A percentile compares a stretch with the other conserved stretches of the same genome.
Evolutionary conservation across 2,797 vertebrate genomes (phyloP).

Genomic region (Sphenopsis melanotis): DNA sequence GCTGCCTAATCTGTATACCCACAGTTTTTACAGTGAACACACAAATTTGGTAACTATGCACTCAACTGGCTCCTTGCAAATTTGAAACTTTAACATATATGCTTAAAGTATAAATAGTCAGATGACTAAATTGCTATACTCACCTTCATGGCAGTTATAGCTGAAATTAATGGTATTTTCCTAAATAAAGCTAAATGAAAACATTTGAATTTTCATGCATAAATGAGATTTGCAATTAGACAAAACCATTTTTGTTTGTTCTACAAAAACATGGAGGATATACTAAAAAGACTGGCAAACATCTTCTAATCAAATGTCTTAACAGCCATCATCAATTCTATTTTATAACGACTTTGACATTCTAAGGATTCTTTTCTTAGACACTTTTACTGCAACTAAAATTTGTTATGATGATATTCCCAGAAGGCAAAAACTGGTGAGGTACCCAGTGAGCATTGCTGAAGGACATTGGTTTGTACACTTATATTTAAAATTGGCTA

Average conservation of each 20-base stretch:
- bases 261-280: background rate
- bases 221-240: background rate
- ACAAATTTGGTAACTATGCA: background rate
- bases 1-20: background rate
- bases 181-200: background rate
- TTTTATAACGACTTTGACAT: background rate
- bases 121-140: background rate
- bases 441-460: background rate
- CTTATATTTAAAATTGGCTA: background rate
- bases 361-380: background rate
- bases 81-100: background rate
- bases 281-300: background rate
- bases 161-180: background rate
- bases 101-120: background rate
- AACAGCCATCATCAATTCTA: background rate
- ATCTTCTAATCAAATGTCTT: background rate
- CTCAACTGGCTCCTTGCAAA: background rate
- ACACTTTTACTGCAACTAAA: background rate
- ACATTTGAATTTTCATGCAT: background rate
- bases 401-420: background rate
- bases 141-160: background rate
- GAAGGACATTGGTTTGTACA: background rate
- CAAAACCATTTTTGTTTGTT: background rate
- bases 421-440: background rate
- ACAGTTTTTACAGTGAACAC: background rate